These are phyloP conservation scores for Laticauda laticaudata DNA, from an alignment of 2,113 vertebrate genomes.

Conservation along the genomic window DNA sequence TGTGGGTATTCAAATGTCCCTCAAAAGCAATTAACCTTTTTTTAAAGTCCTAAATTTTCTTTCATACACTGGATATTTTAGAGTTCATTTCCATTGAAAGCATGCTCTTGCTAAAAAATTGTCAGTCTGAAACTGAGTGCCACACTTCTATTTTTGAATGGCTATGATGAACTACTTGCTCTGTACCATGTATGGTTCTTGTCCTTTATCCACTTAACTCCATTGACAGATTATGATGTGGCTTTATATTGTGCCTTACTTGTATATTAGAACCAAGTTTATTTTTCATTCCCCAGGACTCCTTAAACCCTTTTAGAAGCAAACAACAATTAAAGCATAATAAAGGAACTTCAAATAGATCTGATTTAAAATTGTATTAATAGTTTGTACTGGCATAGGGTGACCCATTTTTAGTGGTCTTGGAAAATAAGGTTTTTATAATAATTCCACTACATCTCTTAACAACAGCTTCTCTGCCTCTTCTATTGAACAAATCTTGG, in stretches of 20 bases:
- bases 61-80: slow-evolving; percentile 80
- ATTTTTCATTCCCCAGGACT: slow-evolving; percentile 67
- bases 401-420: slow-evolving; percentile 76
- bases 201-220: slow-evolving; percentile 70
- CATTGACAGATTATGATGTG: slow-evolving; percentile 79
- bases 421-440: slow-evolving; percentile 59
- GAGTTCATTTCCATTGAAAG: slow-evolving; percentile 75
- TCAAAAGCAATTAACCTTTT: slow-evolving; percentile 65
- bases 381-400: slow-evolving; percentile 67
- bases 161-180: slow-evolving; percentile 70
- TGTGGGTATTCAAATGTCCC: slow-evolving; percentile 75
- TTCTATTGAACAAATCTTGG: slow-evolving; percentile 66
- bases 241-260: slow-evolving; percentile 87
- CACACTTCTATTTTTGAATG: slow-evolving; percentile 69
- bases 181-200: slow-evolving; percentile 77
- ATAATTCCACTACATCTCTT: slow-evolving; percentile 61
- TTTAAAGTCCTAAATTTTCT: slow-evolving; percentile 69
- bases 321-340: slow-evolving; percentile 65
- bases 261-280: slow-evolving; percentile 76
- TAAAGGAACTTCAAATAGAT: slow-evolving; percentile 65
- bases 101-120: slow-evolving; percentile 73
- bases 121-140: slow-evolving; percentile 72
- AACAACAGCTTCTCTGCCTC: slow-evolving; percentile 56
- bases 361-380: slow-evolving; percentile 63
- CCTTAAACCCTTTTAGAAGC: slow-evolving; percentile 65